Base-by-base conservation (phyloP, 2,888 invertebrate genomes). In the Sacculina carcini region DNA sequence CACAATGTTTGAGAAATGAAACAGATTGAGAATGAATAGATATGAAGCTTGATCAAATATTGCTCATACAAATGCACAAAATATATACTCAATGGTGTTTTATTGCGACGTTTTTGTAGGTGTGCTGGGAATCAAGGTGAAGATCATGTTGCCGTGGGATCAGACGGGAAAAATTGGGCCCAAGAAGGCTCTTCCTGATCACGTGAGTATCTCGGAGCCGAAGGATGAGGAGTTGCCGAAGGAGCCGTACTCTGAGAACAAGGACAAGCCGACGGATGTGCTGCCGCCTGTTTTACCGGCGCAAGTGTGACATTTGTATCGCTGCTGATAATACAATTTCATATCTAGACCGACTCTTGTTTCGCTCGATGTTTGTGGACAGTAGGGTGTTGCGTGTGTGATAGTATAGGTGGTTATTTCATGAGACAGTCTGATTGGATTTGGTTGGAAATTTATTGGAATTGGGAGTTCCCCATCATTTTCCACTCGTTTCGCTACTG, bases 61-160 rank as follows among this genome's bases (percentile, higher is more conserved):
- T n/a, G n/a, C 12, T 34, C 12, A 34, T 14, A 34, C 34, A 14
- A 12, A n/a, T n/a, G n/a, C n/a, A n/a, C n/a, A n/a, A n/a, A n/a
- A n/a, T n/a, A n/a, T n/a, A 29, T 24, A 21, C n/a, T 24, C 12
- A 40, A 5, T 16, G 39, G 19, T 1, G 5, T 34, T 10, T 38
- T 44, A 49, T 46, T 9, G 50, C 52, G 21, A 47, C 50, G 34
- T 51, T 42, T 50, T 52, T 46, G 19, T 63, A 74, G 73, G 74
- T 64, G 73, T 75, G 49, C 65, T 79, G 59, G 78, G 78, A 51
- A 75, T 75, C 58, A 78, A 84, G 72, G 84, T 92, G 1, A 98
- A 98, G 70, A 98, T 98, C 69, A 99, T 98, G 98, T 77, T 98
- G 69, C 94, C 94, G 39, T 92, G 87, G 77, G 98, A 98, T 72